Evolutionary conservation across 1,140 invertebrate genomes (phyloP), one percentile per base, ranked within the genome.

Genomic region (Hycleus phaleratus): DNA sequence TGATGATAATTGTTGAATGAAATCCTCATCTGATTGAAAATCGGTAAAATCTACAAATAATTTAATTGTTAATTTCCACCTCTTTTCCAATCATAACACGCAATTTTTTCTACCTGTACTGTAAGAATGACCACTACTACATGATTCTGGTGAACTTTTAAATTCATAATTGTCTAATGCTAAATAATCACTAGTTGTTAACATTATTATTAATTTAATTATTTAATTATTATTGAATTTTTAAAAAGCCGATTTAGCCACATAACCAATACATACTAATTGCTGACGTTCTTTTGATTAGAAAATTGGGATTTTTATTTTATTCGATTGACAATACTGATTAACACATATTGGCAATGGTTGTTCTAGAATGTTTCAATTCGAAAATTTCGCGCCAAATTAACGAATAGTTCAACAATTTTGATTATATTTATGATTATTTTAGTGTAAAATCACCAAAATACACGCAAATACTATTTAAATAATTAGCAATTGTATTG

Each of bases 1-100:
- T 5, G 66, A 62, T 25, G 70, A 71, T 38, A 73, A 43, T 47
- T 71, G 65, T 47, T 68, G 60, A 4, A 73, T 50, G 52, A 73
- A 71, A 49, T 73, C 70, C 53, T 71, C 71, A 38, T 69, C 71
- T 1, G 69, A 68, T 32, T 53, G 61, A 38, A 65, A 40, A 52
- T 68, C 66, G 9, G 64, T 61, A 32, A 45, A 64, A 58, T 66
- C 62, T 66, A 58, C 32, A 47, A 51, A 47, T 18, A 18, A 18
- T 18, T 18, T 18, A 18, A 18, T 18, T 18, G 18, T 18, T 18
- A 18, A 18, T 1, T 18, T 18, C 18, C 18, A 18, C 18, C 18
- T 18, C 18, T 18, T 18, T 1, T 18, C 18, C 18, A 18, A 2
- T 18, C 18, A 18, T 18, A 44, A 26, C n/a, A 50, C 43, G 49